Percentiles rank a stretch among this genome's conserved stretches.
Conservation (phyloP, 1,140 invertebrate species). For the Araneus ventricosus region DNA sequence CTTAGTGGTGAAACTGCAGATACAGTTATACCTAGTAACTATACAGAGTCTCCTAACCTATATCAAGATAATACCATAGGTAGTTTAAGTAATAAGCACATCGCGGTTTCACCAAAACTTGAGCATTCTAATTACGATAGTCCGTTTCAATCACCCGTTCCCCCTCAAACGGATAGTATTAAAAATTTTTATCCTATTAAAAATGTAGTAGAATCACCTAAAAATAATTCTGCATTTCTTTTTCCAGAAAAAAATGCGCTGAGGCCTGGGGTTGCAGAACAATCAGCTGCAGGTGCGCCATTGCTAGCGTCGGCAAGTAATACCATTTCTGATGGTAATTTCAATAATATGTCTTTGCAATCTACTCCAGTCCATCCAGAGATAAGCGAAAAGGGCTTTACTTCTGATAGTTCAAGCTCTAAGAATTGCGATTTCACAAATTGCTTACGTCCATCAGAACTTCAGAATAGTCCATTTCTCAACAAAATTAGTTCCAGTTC, state of each 20-base stretch:
- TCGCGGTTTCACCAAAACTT: conserved; percentile 16
- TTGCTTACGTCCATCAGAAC: conserved; percentile 49
- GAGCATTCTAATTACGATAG: background rate
- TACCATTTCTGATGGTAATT: conserved; percentile 22
- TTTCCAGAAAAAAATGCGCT: conserved; percentile 47
- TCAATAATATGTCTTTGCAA: background rate
- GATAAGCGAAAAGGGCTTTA: background rate
- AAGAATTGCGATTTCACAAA: conserved; percentile 49
- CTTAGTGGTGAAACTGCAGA: conserved; percentile 49
- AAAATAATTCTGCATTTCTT: conserved; percentile 49
- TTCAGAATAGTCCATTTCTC: conserved; percentile 65
- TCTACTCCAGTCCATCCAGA: background rate
- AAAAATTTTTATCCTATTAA: background rate
- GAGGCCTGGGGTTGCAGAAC: background rate
- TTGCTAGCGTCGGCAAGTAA: background rate
- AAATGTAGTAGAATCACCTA: conserved; percentile 38
- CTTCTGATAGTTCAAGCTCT: background rate
- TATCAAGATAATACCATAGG: background rate
- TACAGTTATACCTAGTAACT: background rate
- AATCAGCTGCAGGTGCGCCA: background rate
- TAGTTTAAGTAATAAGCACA: conserved; percentile 11
- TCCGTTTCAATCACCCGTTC: background rate
- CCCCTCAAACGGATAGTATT: background rate
- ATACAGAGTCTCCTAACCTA: background rate
- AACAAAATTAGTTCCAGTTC: conserved; percentile 45